These are phyloP conservation scores for Xiphophorus maculatus DNA, from an alignment of 2,113 vertebrate species.

Conservation along the genomic window DNA sequence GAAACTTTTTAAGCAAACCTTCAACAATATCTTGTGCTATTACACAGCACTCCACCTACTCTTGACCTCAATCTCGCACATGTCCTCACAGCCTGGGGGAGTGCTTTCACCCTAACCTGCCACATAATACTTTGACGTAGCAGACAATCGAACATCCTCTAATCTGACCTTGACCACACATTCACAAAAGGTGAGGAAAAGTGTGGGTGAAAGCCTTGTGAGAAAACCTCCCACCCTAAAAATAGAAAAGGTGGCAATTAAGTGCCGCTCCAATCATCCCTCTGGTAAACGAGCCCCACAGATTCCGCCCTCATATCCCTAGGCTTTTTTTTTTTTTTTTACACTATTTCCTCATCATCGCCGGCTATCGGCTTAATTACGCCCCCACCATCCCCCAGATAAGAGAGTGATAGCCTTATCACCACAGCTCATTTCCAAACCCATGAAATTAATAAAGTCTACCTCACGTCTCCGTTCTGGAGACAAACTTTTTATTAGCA, in stretches of 20 bases:
- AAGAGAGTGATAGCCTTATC: constrained; percentile 79
- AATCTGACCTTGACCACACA: constrained; percentile 66
- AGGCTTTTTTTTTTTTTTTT: constrained; percentile 39
- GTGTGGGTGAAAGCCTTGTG: constrained; percentile 13
- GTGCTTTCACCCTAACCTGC: constrained; percentile 27
- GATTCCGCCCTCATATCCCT: constrained; percentile 70
- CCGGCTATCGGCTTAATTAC: constrained; percentile 77
- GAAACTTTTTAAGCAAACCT: constrained; percentile 41
- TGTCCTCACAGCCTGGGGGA: constrained; percentile 28
- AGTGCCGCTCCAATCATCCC: constrained; percentile 74
- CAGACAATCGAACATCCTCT: constrained; percentile 50
- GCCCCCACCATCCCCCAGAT: constrained; percentile 72
- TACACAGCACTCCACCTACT: constrained; percentile 49
- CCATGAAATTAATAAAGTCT: constrained; percentile 80
- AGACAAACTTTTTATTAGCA: constrained; percentile 66
- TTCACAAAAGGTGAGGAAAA: background rate
- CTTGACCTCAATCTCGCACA: constrained; percentile 72
- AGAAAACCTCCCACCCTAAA: constrained; percentile 61
- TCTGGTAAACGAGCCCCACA: constrained; percentile 73
- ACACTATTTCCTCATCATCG: constrained; percentile 68
- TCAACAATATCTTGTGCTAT: constrained; percentile 36
- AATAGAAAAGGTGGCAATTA: constrained; percentile 78
- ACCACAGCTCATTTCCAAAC: constrained; percentile 77
- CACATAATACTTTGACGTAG: constrained; percentile 26
- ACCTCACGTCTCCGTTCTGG: constrained; percentile 61